Conservation (phyloP, 1,140 invertebrate genomes). For the Drosophila ercepeae region DNA sequence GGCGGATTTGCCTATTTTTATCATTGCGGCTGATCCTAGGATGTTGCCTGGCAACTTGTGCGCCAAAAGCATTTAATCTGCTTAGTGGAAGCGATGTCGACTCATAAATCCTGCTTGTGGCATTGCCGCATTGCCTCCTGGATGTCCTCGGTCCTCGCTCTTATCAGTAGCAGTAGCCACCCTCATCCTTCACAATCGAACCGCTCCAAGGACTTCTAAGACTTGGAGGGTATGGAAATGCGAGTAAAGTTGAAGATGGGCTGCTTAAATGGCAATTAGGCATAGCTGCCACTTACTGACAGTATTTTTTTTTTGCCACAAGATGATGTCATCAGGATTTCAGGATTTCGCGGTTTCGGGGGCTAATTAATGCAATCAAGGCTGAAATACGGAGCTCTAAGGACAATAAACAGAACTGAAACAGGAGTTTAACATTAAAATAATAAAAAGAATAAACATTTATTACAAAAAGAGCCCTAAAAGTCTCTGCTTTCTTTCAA, state of each 20-base stretch:
- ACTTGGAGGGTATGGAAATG: not conserved
- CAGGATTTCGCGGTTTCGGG: not conserved
- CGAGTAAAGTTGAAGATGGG: slow-evolving; percentile 1
- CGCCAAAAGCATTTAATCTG: slow-evolving; percentile 66
- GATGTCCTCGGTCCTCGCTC: slow-evolving; percentile 18
- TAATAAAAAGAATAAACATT: no score
- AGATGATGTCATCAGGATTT: slow-evolving; percentile 30
- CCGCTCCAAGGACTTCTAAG: slow-evolving; percentile 11
- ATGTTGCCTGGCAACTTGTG: slow-evolving; percentile 57
- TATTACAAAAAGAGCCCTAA: not conserved
- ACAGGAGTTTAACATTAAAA: not conserved
- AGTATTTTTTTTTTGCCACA: slow-evolving; percentile 16
- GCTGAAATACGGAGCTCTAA: not conserved
- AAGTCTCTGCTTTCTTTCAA: no score
- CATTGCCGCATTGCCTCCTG: slow-evolving; percentile 26
- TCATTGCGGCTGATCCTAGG: slow-evolving; percentile 64
- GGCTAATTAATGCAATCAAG: slow-evolving; percentile 53
- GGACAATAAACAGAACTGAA: not conserved
- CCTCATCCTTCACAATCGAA: slow-evolving; percentile 18
- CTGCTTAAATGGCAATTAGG: slow-evolving; percentile 51
- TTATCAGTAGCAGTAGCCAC: slow-evolving; percentile 26
- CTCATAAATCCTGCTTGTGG: slow-evolving; percentile 47
- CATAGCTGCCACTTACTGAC: slow-evolving; percentile 30
- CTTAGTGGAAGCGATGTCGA: slow-evolving; percentile 48
- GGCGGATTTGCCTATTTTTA: slow-evolving; percentile 67